phyloP scores from a whole-genome alignment of 2,797 vertebrate species.

The Onychomys arenicola region DNA sequence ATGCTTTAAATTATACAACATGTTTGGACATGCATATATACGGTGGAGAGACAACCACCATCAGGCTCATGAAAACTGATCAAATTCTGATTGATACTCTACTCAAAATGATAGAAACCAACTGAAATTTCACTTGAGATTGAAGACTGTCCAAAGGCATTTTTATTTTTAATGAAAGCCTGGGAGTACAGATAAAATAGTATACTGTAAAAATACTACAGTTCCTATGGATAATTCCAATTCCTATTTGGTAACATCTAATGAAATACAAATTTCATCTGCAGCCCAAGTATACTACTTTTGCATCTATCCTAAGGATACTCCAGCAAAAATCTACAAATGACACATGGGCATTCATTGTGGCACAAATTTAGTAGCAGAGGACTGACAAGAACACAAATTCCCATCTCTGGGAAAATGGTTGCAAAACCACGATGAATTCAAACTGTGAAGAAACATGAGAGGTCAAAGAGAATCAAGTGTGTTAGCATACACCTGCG shows the following conservation, averaged over 20 bases:
- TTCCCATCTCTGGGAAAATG: background rate
- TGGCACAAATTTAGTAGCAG: background rate
- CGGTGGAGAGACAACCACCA: background rate
- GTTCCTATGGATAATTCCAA: background rate
- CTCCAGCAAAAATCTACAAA: background rate
- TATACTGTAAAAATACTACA: background rate
- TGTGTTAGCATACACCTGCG: background rate
- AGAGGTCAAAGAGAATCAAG: background rate
- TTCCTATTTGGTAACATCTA: background rate
- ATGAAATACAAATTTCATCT: background rate
- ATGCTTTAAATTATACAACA: background rate
- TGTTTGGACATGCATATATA: background rate
- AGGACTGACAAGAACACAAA: background rate
- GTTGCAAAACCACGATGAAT: background rate
- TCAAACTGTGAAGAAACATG: background rate
- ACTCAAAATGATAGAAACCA: background rate
- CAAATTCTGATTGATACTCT: background rate
- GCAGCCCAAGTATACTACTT: background rate
- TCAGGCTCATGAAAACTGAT: background rate
- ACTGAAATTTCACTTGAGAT: background rate
- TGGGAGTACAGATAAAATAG: background rate
- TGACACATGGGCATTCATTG: background rate
- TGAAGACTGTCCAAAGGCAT: background rate
- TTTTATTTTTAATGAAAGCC: background rate
- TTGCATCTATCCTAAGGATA: background rate